Evolutionary conservation across 2,797 vertebrate genomes (phyloP), one percentile per base, ranked within the genome.

Genomic region (Xyrichtys novacula): DNA sequence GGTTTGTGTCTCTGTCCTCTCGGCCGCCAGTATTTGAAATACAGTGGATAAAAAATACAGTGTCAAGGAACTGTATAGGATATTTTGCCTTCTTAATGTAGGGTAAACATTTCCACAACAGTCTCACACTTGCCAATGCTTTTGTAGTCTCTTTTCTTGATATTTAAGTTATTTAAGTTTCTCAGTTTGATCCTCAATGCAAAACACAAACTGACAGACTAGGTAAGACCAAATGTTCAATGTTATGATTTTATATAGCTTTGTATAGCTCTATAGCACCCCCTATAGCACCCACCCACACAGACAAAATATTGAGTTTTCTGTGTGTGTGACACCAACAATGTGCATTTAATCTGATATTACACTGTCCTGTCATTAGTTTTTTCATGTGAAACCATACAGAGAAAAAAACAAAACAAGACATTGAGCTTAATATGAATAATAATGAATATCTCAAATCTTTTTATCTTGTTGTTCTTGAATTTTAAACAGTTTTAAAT

Each of bases 401-500:
- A n/a, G n/a, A n/a, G n/a, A n/a, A n/a, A n/a, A n/a, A n/a, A n/a
- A n/a, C n/a, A n/a, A n/a, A n/a, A n/a, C n/a, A n/a, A n/a, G n/a
- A n/a, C n/a, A n/a, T n/a, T n/a, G n/a, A n/a, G n/a, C n/a, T n/a
- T n/a, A n/a, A n/a, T n/a, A n/a, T n/a, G n/a, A n/a, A n/a, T n/a
- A n/a, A n/a, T n/a, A 34, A 11, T 34, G 58, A 47, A 9, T 19
- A 19, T n/a, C 19, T 42, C 39, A 42, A 19, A 19, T 19, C 11
- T 11, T 34, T 34, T 34, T 34, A 9, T 34, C 3, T 34, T 12
- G 32, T 34, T 9, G 10, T 12, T 12, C 19, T 61, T 17, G 36
- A 55, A 67, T 71, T 78, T 50, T 26, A 71, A 72, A 66, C 57
- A 34, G 16, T 53, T 63, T 54, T 50, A 22, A 44, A 31, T 50